Base-by-base conservation (phyloP, 2,797 vertebrate species). In the Galagoides demidoff region DNA sequence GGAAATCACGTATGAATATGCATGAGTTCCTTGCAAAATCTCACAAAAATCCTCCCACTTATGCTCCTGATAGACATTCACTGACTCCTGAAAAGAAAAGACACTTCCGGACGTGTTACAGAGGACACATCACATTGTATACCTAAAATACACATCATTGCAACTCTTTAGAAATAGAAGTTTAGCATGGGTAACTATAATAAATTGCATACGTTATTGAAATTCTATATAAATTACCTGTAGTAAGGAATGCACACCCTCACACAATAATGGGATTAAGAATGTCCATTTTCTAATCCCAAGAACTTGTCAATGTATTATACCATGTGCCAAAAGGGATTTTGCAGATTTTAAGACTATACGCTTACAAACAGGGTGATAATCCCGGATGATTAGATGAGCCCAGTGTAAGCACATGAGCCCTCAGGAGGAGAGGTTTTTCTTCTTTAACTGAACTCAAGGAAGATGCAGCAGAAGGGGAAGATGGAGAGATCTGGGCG, bases 21-120 rank as follows among this genome's bases (percentile, higher is more conserved):
- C 29, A 70, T 39, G 45, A 94, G 85, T 84, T 95, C 45, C 85
- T 66, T 55, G 22, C 13, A 85, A 94, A 85, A 63, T 34, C 52
- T 88, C 37, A 85, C 19, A 68, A 95, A 92, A 88, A 52, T 73
- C 52, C 73, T 37, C 61, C 34, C 25, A 82, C 57, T 84, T 92
- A 37, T 57, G 13, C 16, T 73, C 12, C 55, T 84, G 13, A 79
- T 63, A 70, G 49, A 73, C 34, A 82, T 73, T 49, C 45, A 79
- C 8, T 93, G 68, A 77, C 91, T 79, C 52, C 49, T 39, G 71
- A 5, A 81, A 92, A 93, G 23, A 59, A 6, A 74, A 64, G 49
- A 29, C 23, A 81, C 11, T 17, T 27, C 17, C 71, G 85, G 17
- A 61, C 74, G 11, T 70, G 84, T 94, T 95, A 76, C 22, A 19